Evolutionary conservation across 2,888 invertebrate genomes (phyloP).

Genomic region (Drosophila neonasuta): DNA sequence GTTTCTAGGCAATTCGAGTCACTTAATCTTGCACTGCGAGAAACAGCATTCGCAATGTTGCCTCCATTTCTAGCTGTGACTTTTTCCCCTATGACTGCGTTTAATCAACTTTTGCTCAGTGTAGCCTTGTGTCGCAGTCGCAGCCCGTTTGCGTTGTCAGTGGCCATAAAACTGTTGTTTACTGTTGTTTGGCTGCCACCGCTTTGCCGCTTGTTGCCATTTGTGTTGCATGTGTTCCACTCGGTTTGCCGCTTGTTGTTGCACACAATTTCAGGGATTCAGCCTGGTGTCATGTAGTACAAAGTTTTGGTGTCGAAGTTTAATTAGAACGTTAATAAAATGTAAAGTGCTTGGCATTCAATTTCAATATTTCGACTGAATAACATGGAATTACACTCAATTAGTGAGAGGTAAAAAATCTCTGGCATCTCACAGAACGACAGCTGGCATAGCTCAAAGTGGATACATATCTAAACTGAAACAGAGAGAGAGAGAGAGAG

Average conservation of each 20-base stretch:
- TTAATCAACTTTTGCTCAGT: conserved; percentile 24
- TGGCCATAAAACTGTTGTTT: conserved; percentile 59
- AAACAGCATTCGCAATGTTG: not conserved
- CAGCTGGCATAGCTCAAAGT: conserved; percentile 36
- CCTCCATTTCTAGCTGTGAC: not conserved
- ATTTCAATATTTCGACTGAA: conserved; percentile 44
- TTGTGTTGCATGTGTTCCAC: conserved; percentile 39
- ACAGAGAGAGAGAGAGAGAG: too few relatives aligned
- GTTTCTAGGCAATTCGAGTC: conserved; percentile 61
- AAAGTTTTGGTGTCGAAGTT: conserved; percentile 52
- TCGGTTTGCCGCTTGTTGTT: conserved; percentile 25
- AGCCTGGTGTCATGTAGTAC: conserved; percentile 48
- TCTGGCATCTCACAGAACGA: conserved; percentile 28
- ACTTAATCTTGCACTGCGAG: conserved; percentile 49
- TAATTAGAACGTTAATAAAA: conserved; percentile 78
- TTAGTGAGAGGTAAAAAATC: conserved; percentile 43
- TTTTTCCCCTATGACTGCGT: not conserved
- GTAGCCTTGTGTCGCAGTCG: conserved; percentile 26
- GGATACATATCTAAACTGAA: conserved; percentile 20
- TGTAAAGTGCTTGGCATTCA: conserved; percentile 44
- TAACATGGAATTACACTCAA: conserved; percentile 51
- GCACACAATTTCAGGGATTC: conserved; percentile 42
- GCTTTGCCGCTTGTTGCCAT: conserved; percentile 21
- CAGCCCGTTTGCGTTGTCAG: conserved; percentile 51
- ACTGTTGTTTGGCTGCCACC: conserved; percentile 20